Conservation (phyloP, 2,888 invertebrate species). For the Ormyrus labotus region DNA sequence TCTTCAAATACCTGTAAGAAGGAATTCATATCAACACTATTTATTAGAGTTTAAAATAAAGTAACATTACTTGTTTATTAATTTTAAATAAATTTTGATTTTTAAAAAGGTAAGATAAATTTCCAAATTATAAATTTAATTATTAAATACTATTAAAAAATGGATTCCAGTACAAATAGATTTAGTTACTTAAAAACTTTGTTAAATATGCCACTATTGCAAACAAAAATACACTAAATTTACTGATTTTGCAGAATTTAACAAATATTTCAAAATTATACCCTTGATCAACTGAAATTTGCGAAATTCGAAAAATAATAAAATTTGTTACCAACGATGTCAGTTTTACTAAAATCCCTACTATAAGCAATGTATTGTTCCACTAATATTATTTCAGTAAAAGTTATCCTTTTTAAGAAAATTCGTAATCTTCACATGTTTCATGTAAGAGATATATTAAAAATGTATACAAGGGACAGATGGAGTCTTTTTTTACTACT, state of each 20-base stretch:
- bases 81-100: conserved; percentile 1
- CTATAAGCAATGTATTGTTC: conserved; percentile 17
- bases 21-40: background rate
- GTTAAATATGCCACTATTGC: too few species aligned
- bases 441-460: conserved; percentile 24
- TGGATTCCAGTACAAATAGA: background rate
- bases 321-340: conserved; percentile 55
- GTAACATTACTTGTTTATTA: conserved; percentile 13
- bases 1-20: conserved; percentile 71
- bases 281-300: conserved; percentile 24
- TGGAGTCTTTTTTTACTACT: conserved; percentile 48
- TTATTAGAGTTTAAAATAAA: conserved; percentile 33
- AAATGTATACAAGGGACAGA: conserved; percentile 54
- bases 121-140: conserved; percentile 11
- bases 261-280: conserved; percentile 32
- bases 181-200: background rate
- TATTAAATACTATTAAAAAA: background rate
- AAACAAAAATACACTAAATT: too few species aligned
- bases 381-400: conserved; percentile 26
- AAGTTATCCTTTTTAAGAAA: conserved; percentile 12
- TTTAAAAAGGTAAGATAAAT: conserved; percentile 13
- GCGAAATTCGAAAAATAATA: conserved; percentile 38
- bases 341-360: conserved; percentile 30
- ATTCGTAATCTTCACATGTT: background rate
- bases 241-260: background rate